Evolutionary conservation across 2,888 invertebrate species (phyloP), one percentile per base, ranked within the genome.

Genomic region (Scaptomyza tumidula): DNA sequence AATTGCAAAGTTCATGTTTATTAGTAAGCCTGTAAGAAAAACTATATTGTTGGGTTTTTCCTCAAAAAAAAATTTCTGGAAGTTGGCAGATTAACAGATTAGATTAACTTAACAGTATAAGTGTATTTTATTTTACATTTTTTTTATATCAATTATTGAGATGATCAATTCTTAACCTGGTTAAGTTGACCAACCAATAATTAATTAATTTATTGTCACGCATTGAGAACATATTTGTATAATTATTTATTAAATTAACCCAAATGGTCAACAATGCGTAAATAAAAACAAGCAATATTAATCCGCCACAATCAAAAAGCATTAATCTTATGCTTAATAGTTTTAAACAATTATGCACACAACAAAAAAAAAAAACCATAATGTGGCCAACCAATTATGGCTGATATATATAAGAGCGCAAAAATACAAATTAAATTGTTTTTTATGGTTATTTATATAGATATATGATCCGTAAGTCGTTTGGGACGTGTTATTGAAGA

Each of bases 301-400:
- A 76, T 66, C 58, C 35, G 56, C 59, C 68, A 45, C 73, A 86
- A 76, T 70, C 58, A 63, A 72, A 68, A 52, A 49, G 46, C 80
- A 81, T 81, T 83, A 76, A 83, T 81, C 77, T 86, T 61, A 41
- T 39, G 62, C 70, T 79, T 82, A 72, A 76, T 63, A 71, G 70
- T 54, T 49, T 2, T 63, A 43, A 67, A 74, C 81, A 80, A 68
- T 78, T 77, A 80, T 39, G 33, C 39, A 46, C 37, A 63, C 37
- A 37, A 10, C 10, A 33, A 33, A 33, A 33, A 14, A n/a, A 9
- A 14, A 6, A 27, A 9, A 13, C 19, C 19, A 19, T 19, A 50
- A 35, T 35, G 19, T 10, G 9, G 14, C 9, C 39, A 49, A 46
- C 27, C 44, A 72, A 56, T 53, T 29, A 48, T 59, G 41, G 50